Evolutionary conservation across 2,888 invertebrate species (phyloP).

Genomic region (Temnothorax unifasciatus): DNA sequence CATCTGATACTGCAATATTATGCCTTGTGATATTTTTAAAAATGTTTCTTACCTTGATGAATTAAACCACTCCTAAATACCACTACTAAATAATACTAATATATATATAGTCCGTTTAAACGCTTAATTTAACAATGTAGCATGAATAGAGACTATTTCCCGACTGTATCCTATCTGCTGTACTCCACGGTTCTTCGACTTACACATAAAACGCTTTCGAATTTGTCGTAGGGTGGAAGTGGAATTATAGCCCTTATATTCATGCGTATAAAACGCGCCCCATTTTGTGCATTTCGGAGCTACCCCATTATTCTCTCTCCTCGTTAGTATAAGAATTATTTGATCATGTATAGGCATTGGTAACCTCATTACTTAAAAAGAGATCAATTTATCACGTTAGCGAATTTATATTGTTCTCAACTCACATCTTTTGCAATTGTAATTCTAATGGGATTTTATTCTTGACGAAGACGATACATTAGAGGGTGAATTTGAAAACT

Average conservation of each 20-base stretch:
- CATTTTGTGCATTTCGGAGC: slow-evolving; percentile 34
- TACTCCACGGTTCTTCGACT: background rate
- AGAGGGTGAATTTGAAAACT: background rate
- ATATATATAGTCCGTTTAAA: no score
- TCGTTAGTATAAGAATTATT: slow-evolving; percentile 18
- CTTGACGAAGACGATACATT: background rate
- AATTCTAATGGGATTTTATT: background rate
- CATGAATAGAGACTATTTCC: slow-evolving; percentile 16
- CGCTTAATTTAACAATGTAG: background rate
- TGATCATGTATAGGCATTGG: slow-evolving; percentile 3
- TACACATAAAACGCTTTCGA: slow-evolving; percentile 27
- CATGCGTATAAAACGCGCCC: slow-evolving; percentile 8
- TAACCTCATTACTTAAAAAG: background rate
- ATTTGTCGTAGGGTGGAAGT: slow-evolving; percentile 28
- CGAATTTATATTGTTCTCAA: background rate
- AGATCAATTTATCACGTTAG: slow-evolving; percentile 16
- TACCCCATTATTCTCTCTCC: slow-evolving; percentile 25
- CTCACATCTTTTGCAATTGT: background rate
- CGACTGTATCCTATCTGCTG: slow-evolving; percentile 2
- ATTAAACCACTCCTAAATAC: background rate
- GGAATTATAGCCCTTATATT: slow-evolving; percentile 44
- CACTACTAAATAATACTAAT: background rate
- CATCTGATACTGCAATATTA: background rate
- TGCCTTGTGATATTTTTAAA: background rate
- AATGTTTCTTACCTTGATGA: background rate